A percentile compares a stretch with the other conserved stretches of the same genome.
phyloP scores from a whole-genome alignment of 64 coral and sea anemone species.

The Montipora capricornis region DNA sequence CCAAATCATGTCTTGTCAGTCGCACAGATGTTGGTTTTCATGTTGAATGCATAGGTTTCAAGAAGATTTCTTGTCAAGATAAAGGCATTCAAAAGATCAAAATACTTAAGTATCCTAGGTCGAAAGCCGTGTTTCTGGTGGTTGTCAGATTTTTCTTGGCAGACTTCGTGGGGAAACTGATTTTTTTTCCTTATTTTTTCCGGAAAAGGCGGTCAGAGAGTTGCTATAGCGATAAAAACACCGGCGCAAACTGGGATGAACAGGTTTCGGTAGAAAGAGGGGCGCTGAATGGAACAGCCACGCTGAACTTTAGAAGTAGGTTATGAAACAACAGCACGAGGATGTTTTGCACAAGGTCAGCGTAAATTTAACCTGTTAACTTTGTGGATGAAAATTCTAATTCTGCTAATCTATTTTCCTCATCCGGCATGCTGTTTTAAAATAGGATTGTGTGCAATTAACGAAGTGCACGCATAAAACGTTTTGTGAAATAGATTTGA shows the following conservation, averaged over 20 bases:
- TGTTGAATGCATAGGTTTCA: constrained; percentile 6
- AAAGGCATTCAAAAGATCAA: constrained; percentile 33
- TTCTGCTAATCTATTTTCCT: not conserved
- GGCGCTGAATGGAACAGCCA: too few species aligned
- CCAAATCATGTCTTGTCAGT: not conserved
- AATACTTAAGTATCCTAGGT: not conserved
- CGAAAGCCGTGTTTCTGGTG: not conserved
- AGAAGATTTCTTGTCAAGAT: constrained; percentile 56
- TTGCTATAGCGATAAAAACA: not conserved
- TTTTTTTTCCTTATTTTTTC: not conserved
- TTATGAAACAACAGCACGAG: too few species aligned
- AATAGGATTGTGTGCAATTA: constrained; percentile 2
- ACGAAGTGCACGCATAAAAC: not conserved
- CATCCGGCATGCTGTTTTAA: too few species aligned
- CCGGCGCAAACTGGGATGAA: too few species aligned
- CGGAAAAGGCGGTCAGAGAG: not conserved
- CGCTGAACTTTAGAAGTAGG: too few species aligned
- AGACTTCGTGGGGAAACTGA: not conserved
- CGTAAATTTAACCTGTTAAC: too few species aligned
- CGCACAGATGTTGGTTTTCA: constrained; percentile 18
- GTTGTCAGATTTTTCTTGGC: not conserved
- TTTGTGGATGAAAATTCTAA: too few species aligned
- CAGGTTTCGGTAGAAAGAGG: too few species aligned
- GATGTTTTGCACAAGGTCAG: too few species aligned
- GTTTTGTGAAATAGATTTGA: not conserved